Evolutionary conservation across 2,797 vertebrate species (phyloP).

Genomic region (Galagoides demidoff): DNA sequence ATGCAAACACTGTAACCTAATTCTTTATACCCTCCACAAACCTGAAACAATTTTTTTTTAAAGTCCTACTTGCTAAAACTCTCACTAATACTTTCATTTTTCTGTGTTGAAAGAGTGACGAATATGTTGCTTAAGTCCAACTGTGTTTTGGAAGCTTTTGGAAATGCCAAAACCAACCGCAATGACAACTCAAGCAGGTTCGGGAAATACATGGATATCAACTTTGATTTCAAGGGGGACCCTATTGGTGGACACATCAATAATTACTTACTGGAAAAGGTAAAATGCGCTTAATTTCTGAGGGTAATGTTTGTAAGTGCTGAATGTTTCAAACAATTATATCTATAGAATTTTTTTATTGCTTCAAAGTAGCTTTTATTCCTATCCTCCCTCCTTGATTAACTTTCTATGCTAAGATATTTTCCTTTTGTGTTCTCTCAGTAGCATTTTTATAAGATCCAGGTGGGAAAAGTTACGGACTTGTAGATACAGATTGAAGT

Average conservation of each 20-base stretch:
- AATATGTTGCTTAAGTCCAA: conserved; percentile 99
- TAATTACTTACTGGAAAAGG: conserved; percentile 99
- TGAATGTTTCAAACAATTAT: background rate
- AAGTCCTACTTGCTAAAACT: background rate
- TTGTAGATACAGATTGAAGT: background rate
- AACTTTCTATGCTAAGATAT: background rate
- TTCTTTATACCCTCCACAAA: too few relatives aligned
- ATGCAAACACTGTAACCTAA: too few relatives aligned
- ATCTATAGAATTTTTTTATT: conserved; percentile 21
- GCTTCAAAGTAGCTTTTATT: conserved; percentile 29
- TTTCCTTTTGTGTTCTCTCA: conserved; percentile 3
- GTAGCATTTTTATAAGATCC: background rate
- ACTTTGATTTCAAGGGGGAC: conserved; percentile 99
- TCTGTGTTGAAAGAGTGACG: conserved; percentile 92
- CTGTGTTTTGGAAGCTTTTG: conserved; percentile 98
- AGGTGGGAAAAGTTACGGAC: background rate
- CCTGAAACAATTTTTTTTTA: too few relatives aligned
- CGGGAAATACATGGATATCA: conserved; percentile 99
- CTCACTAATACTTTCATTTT: background rate
- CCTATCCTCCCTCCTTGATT: background rate
- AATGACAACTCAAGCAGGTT: conserved; percentile 99
- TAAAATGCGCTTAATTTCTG: conserved; percentile 77
- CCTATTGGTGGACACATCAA: conserved; percentile 98
- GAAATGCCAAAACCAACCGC: conserved; percentile 98
- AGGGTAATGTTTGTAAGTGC: background rate